Evolutionary conservation across 2,113 vertebrate species (phyloP), one percentile per base, ranked within the genome.

Genomic region (Cyrtonyx montezumae): DNA sequence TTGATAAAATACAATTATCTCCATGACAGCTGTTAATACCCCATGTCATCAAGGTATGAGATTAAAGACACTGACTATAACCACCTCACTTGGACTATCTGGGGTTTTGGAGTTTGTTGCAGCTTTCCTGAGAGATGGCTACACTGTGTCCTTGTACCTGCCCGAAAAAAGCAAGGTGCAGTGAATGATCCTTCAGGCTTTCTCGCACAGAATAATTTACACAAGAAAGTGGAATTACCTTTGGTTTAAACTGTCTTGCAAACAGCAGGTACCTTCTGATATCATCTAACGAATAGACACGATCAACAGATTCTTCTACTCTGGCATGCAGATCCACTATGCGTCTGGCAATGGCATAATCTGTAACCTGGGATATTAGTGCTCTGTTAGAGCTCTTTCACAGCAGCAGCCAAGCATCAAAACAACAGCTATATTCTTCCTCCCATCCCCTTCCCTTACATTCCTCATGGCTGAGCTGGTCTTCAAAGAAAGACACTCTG

Each of bases 241-340:
- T 99, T 16, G 99, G 99, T 95, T 99, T 99, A 96, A 99, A 99
- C 95, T 99, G 99, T 40, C 99, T 97, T 28, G 99, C 99, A 81
- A 99, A 99, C 19, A 99, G 98, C 95, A 99, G 98, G 67, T 99
- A 99, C 91, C 99, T 98, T 58, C 99, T 98, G 91, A 99, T 99
- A 90, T 99, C 99, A 92, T 99, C 99, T 95, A 99, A 97, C 13
- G 98, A 98, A 95, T 99, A 99, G 21, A 99, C 97, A 20, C 99
- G 97, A 87, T 99, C 99, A 40, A 99, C 98, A 0, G 99, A 99
- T 69, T 99, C 98, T 87, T 99, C 98, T 69, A 99, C 97, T 82
- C 99, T 98, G 63, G 99, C 98, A 97, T 99, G 99, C 62, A 99
- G 98, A 92, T 99, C 99, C 78, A 99, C 99, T 26, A 99, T 99